Evolutionary conservation across 2,888 invertebrate genomes (phyloP), one percentile per base, ranked within the genome.

Genomic region (Darwinula stevensoni): DNA sequence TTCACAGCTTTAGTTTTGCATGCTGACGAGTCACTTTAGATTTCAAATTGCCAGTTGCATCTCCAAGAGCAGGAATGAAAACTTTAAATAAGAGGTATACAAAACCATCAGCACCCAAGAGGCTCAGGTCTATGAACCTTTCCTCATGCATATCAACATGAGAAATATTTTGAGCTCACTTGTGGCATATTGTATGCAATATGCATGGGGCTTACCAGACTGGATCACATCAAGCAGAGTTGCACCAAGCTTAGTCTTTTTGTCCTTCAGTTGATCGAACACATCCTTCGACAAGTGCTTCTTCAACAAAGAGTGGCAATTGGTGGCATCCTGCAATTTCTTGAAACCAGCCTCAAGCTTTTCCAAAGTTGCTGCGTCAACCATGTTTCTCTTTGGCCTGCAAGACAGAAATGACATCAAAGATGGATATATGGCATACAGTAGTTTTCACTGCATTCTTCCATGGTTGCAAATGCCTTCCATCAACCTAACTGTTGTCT

Each of bases 251-350:
- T 71, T 34, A 39, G 86, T 86, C 59, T 82, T 82, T 65, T 73
- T 72, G 56, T 66, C 71, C 64, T 88, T 88, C 40, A 82, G 64
- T 47, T 65, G 66, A 48, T 88, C 82, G 55, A 86, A 80, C 37
- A 84, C 60, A 48, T 80, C 78, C 59, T 68, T 70, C 52, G 78
- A 73, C 46, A 86, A 66, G 61, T 75, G 74, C 57, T 88, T 88
- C 65, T 88, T 91, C 61, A 91, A 61, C 56, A 94, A 65, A 37
- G 86, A 88, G 59, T 86, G 80, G 54, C 84, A 86, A 57, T 84
- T 75, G 29, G 40, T 39, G 39, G 78, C 74, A 44, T 62, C 69
- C 45, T 65, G 63, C 48, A 84, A 62, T 59, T 78, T 82, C 63
- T 67, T 65, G 61, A 62, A 82, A 47, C 76, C 80, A 53, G 73